Evolutionary conservation across 2,113 vertebrate genomes (phyloP).

Genomic region (Raja brachyura): DNA sequence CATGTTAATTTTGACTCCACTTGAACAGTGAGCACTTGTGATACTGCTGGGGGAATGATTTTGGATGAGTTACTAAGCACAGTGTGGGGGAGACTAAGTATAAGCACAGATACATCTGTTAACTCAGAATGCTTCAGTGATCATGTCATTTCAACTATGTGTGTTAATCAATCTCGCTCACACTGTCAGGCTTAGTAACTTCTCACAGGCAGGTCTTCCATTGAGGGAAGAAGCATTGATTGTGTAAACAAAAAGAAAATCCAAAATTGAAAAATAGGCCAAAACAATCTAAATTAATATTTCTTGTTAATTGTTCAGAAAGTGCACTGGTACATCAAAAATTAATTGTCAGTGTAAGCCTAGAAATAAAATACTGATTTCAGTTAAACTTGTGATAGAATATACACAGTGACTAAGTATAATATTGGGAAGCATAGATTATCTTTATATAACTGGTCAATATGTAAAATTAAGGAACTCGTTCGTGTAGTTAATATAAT

Average conservation of each 20-base stretch:
- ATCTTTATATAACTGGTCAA: background rate
- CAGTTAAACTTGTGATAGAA: background rate
- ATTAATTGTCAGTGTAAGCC: background rate
- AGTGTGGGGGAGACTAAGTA: slow-evolving; percentile 27
- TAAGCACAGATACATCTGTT: slow-evolving; percentile 30
- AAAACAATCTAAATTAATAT: slow-evolving; percentile 6
- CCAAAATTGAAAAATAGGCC: background rate
- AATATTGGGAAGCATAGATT: background rate
- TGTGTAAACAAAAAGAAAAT: slow-evolving; percentile 4
- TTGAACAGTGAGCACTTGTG: background rate
- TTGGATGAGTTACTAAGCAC: background rate
- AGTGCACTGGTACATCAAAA: background rate
- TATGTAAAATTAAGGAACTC: background rate
- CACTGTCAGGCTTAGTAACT: slow-evolving; percentile 26
- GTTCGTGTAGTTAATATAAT: background rate
- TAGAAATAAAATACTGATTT: background rate
- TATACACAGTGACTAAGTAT: background rate
- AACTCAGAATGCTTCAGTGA: slow-evolving; percentile 32
- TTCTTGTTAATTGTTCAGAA: background rate
- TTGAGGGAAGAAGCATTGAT: background rate
- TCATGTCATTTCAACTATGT: slow-evolving; percentile 19
- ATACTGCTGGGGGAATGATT: background rate
- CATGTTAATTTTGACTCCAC: background rate
- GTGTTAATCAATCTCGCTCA: slow-evolving; percentile 31
- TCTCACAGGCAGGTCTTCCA: slow-evolving; percentile 20